Base-by-base conservation (phyloP, 1,140 invertebrate species). In the Drosophila obscura region DNA sequence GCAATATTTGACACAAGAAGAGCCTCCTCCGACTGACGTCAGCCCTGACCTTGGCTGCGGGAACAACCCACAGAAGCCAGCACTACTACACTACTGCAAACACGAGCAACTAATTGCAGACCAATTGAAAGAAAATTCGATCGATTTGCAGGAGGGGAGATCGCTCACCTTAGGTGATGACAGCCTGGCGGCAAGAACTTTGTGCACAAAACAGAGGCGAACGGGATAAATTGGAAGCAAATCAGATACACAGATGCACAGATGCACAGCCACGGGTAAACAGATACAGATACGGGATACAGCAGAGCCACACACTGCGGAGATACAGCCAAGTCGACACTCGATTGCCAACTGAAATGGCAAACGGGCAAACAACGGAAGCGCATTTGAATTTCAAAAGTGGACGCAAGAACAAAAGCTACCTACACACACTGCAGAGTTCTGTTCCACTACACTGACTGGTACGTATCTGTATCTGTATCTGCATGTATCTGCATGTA, bases 281-380 rank as follows among this genome's bases (percentile, higher is more conserved):
- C 44, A 55, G 55, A 73, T 39, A 43, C 55, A 46, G 43, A 59
- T 61, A 55, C 69, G 24, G 60, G 41, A 59, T 28, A 59, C 24
- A 44, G 39, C 35, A 9, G 31, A 50, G 49, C 11, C 11, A 31
- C 43, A 45, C 50, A 49, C 45, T 49, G 61, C 60, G 73, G 68
- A 82, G 81, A 80, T 85, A 85, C 76, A 85, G 87, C 87, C 81
- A 85, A 90, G 87, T 90, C 87, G 87, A 90, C 87, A 87, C 76
- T 82, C 75, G 78, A 53, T 83, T 85, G 87, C 87, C 87, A 90
- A 90, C 87, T 90, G 63, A 90, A 84, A 64, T 60, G 26, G n/a
- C 56, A 61, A 55, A 65, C 52, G 55, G 45, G 49, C 44, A 28
- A 28, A 7, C 49, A 80, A 76, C 81, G 81, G 87, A 87, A 88